Evolutionary conservation across 2,797 vertebrate species (phyloP).

Genomic region (Mus minutoides): DNA sequence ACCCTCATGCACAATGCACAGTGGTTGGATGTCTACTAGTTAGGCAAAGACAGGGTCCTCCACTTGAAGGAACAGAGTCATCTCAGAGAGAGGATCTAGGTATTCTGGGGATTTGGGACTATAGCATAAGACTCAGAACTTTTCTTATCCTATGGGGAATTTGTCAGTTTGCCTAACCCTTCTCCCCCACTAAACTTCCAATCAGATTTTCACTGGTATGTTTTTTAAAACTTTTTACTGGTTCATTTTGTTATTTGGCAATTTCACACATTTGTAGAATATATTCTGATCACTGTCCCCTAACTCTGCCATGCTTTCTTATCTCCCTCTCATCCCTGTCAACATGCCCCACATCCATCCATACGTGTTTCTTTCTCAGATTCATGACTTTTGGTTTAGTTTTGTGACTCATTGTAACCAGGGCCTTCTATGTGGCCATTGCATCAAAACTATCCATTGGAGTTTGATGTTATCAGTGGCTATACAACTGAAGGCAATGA

Average conservation of each 20-base stretch:
- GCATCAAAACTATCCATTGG: not conserved
- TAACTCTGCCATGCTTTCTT: not conserved
- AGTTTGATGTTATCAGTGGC: not conserved
- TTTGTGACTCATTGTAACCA: not conserved
- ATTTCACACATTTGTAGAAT: not conserved
- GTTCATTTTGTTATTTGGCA: not conserved
- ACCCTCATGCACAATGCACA: slow-evolving; percentile 26
- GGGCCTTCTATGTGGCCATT: not conserved
- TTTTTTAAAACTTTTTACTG: not conserved
- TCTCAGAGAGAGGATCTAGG: slow-evolving; percentile 43
- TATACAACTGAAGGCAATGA: not conserved
- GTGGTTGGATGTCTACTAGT: not conserved
- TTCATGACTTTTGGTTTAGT: not conserved
- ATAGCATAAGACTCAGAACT: not conserved
- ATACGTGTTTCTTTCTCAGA: not conserved
- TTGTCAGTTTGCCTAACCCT: slow-evolving; percentile 18
- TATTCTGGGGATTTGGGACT: slow-evolving; percentile 2
- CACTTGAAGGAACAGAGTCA: not conserved
- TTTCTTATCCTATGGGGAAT: slow-evolving; percentile 26
- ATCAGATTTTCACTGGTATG: slow-evolving; percentile 32
- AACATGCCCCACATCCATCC: not conserved
- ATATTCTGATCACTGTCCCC: not conserved
- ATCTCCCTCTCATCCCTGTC: not conserved
- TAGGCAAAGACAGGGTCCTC: slow-evolving; percentile 36
- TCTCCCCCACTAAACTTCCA: not conserved